A percentile compares a stretch with the other conserved stretches of the same genome.
These are phyloP conservation scores for Calliopsis andreniformis DNA, from an alignment of 1,140 invertebrate species.

Conservation along the genomic window DNA sequence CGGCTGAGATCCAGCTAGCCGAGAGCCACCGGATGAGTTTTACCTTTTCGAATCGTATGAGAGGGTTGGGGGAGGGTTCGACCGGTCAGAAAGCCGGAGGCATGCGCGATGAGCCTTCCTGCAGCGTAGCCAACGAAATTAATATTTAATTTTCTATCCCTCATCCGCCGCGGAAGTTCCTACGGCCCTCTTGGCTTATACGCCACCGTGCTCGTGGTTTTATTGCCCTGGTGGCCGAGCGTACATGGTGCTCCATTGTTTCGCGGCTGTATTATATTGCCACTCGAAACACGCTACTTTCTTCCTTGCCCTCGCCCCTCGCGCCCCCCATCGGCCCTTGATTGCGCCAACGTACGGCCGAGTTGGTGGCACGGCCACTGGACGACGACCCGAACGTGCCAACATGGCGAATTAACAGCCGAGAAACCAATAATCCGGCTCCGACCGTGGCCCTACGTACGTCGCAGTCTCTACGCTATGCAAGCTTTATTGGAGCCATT, in stretches of 20 bases:
- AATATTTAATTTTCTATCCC: conserved; percentile 78
- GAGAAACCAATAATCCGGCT: conserved; percentile 57
- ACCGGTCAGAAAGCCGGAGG: conserved; percentile 56
- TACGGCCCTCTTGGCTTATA: conserved; percentile 70
- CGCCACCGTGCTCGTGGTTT: conserved; percentile 63
- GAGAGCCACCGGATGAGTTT: conserved; percentile 55
- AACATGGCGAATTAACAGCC: conserved; percentile 63
- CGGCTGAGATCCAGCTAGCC: conserved; percentile 31
- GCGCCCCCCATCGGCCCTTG: conserved; percentile 36
- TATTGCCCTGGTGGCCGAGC: conserved; percentile 64
- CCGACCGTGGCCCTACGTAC: not conserved
- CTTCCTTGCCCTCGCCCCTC: conserved; percentile 50
- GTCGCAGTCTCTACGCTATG: too few species aligned
- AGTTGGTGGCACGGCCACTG: conserved; percentile 27
- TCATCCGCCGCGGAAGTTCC: conserved; percentile 68
- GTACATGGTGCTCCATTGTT: conserved; percentile 67
- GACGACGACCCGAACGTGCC: conserved; percentile 47
- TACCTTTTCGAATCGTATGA: conserved; percentile 51
- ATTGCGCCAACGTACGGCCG: conserved; percentile 57
- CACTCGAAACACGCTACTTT: conserved; percentile 67
- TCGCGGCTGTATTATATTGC: conserved; percentile 71
- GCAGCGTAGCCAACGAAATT: conserved; percentile 65
- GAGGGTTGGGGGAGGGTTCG: conserved; percentile 36
- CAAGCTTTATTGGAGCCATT: not conserved
- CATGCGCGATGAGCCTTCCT: conserved; percentile 69